Base-by-base conservation (phyloP, 1,140 invertebrate genomes). In the Drosophila novamexicana region DNA sequence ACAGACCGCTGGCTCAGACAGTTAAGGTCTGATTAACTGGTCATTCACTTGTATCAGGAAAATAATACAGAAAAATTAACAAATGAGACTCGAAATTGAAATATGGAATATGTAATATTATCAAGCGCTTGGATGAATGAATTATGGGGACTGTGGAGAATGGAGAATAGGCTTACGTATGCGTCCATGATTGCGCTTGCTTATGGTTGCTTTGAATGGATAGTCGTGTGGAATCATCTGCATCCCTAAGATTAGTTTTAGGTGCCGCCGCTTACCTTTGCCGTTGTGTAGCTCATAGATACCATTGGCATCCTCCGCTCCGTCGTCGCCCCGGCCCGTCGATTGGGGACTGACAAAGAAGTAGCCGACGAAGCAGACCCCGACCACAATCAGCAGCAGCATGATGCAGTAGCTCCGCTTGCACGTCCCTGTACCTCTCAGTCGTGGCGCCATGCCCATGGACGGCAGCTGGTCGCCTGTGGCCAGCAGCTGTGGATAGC, bases 221-320 rank as follows among this genome's bases (percentile, higher is more conserved):
- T n/a, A 32, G 39, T 40, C 7, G 36, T 32, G 6, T 44, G 32
- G 16, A 18, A 62, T 16, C 34, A n/a, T 8, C 8, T 18, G 32
- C 16, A 22, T 10, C 64, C 14, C n/a, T 37, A 22, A 5, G 56
- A 12, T 58, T 36, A 49, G 12, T 14, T 8, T 14, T 7, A 45
- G 36, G 5, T 5, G n/a, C 32, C n/a, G 29, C 1, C 16, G 50
- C 83, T 88, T 88, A 88, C 83, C 83, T 80, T 74, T 40, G 40
- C 74, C 77, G 22, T 34, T 65, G 18, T 72, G 84, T 7, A 69
- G 59, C 16, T 47, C 76, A 29, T 71, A 62, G 39, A 75, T 59
- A 34, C 65, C 69, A 3, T 66, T 66, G 14, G 50, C 68, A 44
- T 83, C 79, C n/a, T 77, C 66, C 6, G 50, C 22, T 29, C 22